A percentile compares a stretch with the other conserved stretches of the same genome.
These are phyloP conservation scores for Epicauta chinensis DNA, from an alignment of 1,140 invertebrate genomes.

Conservation along the genomic window DNA sequence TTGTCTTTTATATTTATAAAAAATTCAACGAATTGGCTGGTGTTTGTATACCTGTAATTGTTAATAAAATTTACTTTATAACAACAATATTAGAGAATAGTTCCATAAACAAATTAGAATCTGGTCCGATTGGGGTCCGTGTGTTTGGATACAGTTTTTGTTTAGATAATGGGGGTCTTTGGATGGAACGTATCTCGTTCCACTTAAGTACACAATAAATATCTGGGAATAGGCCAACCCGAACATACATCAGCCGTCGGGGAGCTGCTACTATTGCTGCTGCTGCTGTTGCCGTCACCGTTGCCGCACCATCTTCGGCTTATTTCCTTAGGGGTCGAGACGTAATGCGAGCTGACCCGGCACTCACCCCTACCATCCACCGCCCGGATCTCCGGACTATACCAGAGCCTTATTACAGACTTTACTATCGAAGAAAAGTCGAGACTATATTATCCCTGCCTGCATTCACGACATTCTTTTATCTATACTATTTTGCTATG, in stretches of 20 bases:
- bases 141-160: conserved; percentile 19
- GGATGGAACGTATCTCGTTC: conserved; percentile 31
- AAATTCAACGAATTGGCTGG: too few relatives aligned
- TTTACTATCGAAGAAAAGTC: not conserved
- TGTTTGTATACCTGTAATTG: too few relatives aligned
- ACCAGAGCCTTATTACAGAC: conserved; percentile 14
- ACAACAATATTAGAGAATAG: conserved; percentile 1
- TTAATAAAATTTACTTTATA: too few relatives aligned
- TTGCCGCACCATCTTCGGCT: conserved; percentile 29
- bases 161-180: conserved; percentile 22
- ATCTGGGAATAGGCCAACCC: conserved; percentile 32
- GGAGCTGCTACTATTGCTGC: conserved; percentile 9
- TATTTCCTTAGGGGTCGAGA: conserved; percentile 35
- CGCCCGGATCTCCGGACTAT: conserved; percentile 15
- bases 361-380: not conserved
- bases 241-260: conserved; percentile 33
- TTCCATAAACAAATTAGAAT: conserved; percentile 22
- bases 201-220: conserved; percentile 37
- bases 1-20: too few relatives aligned
- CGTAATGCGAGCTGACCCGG: conserved; percentile 35
- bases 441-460: conserved; percentile 8
- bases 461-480: too few relatives aligned
- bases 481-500: too few relatives aligned
- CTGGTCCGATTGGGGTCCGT: not conserved
- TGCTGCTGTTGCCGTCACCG: not conserved